Conservation (phyloP, 2,888 invertebrate genomes). For the Cerastis rubricosa region DNA sequence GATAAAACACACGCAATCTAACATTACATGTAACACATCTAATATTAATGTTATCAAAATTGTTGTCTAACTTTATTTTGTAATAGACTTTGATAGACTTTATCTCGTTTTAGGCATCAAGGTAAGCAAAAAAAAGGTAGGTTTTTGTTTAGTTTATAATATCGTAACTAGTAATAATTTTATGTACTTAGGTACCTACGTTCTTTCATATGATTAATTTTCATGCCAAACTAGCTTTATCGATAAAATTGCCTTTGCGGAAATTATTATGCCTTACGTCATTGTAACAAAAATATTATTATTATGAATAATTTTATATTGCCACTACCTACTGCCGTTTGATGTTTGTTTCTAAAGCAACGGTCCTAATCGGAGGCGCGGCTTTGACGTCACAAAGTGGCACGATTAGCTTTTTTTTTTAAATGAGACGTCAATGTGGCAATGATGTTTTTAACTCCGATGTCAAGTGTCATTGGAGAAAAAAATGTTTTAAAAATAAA, state of each 20-base stretch:
- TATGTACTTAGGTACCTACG: background rate
- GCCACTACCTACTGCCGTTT: slow-evolving; percentile 25
- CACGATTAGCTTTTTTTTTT: slow-evolving; percentile 55
- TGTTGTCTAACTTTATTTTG: slow-evolving; percentile 15
- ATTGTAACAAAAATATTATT: slow-evolving; percentile 24
- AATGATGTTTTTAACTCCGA: slow-evolving; percentile 25
- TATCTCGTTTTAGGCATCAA: slow-evolving; percentile 4
- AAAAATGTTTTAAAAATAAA: slow-evolving; percentile 16
- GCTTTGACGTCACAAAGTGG: slow-evolving; percentile 72
- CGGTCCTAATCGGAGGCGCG: slow-evolving; percentile 74
- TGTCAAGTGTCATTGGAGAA: slow-evolving; percentile 33
- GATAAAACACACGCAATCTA: slow-evolving; percentile 68
- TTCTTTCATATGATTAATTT: slow-evolving; percentile 1
- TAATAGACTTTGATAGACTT: slow-evolving; percentile 7
- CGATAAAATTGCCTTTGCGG: slow-evolving; percentile 29
- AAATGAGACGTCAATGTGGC: slow-evolving; percentile 4
- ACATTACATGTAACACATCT: too few relatives aligned
- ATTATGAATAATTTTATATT: slow-evolving; percentile 4
- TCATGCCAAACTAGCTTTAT: background rate
- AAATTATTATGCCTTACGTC: slow-evolving; percentile 31
- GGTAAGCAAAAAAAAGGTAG: background rate
- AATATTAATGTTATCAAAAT: slow-evolving; percentile 29
- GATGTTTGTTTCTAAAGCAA: slow-evolving; percentile 54
- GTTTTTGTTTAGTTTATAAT: too few relatives aligned
- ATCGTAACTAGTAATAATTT: background rate